These are phyloP conservation scores for Andrena camellia DNA, from an alignment of 2,888 invertebrate species.

Conservation along the genomic window DNA sequence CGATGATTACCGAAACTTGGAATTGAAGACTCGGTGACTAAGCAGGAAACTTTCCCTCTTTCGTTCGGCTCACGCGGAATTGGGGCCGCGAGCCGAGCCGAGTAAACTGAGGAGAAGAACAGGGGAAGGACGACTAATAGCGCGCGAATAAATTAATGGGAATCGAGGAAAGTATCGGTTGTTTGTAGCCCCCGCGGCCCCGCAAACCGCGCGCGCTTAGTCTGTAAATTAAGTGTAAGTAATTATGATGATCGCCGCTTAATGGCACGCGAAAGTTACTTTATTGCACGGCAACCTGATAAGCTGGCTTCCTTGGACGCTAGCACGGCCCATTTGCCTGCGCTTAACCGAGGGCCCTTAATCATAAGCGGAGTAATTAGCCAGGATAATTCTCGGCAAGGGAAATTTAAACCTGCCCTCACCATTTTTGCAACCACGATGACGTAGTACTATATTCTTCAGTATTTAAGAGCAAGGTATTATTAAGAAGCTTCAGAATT, in stretches of 20 bases:
- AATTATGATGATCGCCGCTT: conserved; percentile 7
- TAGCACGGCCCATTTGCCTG: neutral
- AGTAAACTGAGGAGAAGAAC: neutral
- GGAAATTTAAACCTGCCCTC: conserved; percentile 11
- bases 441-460: neutral
- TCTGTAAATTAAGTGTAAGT: neutral
- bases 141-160: neutral
- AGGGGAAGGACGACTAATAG: neutral
- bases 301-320: conserved; percentile 7
- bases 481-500: no score
- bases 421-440: neutral
- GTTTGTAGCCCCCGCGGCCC: neutral
- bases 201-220: neutral
- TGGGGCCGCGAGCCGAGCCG: neutral
- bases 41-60: conserved; percentile 33
- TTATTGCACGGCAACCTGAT: conserved; percentile 1
- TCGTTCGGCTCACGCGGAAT: neutral
- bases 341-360: neutral
- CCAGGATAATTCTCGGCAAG: neutral
- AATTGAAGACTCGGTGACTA: conserved; percentile 22
- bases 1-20: conserved; percentile 55
- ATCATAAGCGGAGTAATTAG: conserved; percentile 16
- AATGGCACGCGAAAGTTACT: conserved; percentile 9
- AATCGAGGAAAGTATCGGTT: conserved; percentile 1
- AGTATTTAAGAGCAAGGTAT: no score